These are phyloP conservation scores for Indri indri DNA, from an alignment of 2,113 vertebrate species.

Conservation along the genomic window DNA sequence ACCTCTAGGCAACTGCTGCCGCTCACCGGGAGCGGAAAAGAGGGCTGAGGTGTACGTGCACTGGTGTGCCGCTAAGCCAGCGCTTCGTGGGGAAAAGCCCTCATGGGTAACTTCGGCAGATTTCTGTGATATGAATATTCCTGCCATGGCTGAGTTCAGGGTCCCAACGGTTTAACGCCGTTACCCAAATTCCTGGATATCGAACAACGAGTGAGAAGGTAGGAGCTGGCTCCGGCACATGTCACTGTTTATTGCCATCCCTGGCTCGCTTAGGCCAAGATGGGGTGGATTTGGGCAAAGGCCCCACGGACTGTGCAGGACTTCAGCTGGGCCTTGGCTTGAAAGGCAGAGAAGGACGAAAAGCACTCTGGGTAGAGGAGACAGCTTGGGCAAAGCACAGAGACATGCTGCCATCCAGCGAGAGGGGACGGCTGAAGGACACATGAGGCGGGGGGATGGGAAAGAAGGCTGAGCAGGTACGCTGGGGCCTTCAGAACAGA, in stretches of 20 bases:
- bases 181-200: background rate
- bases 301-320: background rate
- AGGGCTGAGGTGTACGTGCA: background rate
- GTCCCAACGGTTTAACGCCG: background rate
- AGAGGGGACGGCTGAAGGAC: background rate
- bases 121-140: background rate
- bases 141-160: background rate
- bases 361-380: background rate
- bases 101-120: background rate
- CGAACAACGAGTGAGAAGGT: background rate
- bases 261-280: background rate
- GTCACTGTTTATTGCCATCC: too few relatives aligned
- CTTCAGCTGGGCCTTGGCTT: background rate
- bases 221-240: background rate
- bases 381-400: background rate
- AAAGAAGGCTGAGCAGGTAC: background rate
- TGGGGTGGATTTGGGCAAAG: background rate
- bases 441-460: background rate
- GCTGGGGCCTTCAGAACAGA: background rate
- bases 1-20: background rate
- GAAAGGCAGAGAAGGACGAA: background rate
- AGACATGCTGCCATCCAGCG: background rate
- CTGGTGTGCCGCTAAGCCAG: background rate
- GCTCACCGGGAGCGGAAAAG: background rate
- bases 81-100: background rate